These are phyloP conservation scores for Acomys russatus DNA, from an alignment of 2,797 vertebrate genomes.

Conservation along the genomic window DNA sequence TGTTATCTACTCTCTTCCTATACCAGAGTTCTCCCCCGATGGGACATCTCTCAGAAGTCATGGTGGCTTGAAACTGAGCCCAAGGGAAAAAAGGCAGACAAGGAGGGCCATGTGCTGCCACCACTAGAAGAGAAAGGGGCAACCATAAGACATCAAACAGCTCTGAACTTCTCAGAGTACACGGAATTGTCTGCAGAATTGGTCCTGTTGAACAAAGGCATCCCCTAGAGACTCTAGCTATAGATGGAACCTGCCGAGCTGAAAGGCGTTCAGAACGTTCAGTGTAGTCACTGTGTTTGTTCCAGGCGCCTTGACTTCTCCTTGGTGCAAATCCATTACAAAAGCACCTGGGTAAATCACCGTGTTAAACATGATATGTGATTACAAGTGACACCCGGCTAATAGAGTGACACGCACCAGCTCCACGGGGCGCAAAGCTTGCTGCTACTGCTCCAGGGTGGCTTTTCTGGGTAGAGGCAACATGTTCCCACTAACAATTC, in stretches of 20 bases:
- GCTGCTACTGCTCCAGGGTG: neutral
- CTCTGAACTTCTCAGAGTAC: neutral
- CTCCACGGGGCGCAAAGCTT: neutral
- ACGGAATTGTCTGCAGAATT: neutral
- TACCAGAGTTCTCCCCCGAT: neutral
- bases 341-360: constrained; percentile 1
- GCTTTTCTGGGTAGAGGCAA: neutral
- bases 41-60: neutral
- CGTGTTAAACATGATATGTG: neutral
- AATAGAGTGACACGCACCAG: neutral
- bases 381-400: constrained; percentile 30
- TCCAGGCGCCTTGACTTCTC: neutral
- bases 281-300: neutral
- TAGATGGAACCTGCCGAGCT: neutral
- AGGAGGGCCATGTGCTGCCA: neutral
- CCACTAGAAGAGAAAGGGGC: neutral
- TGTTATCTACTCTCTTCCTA: neutral
- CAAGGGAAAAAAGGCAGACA: neutral
- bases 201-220: neutral
- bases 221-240: neutral
- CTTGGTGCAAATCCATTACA: neutral
- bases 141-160: neutral
- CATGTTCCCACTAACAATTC: constrained; percentile 39
- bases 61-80: neutral
- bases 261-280: neutral